phyloP scores from a whole-genome alignment of 2,797 vertebrate species.

The Cyclura pinguis region DNA sequence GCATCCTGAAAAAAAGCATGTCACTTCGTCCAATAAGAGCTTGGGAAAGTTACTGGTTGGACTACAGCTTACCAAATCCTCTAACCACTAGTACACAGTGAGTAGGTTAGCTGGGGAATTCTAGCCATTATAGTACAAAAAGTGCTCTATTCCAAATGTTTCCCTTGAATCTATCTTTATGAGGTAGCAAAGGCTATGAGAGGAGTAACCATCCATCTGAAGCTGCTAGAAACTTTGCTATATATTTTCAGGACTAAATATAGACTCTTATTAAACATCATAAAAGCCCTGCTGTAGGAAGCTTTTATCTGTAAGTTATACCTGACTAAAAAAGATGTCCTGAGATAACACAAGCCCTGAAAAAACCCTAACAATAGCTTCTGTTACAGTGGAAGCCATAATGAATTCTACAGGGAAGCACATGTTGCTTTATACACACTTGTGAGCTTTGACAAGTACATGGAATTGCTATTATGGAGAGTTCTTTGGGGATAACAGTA shows the following conservation, averaged over 20 bases:
- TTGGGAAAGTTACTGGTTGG: no score
- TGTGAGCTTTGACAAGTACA: slow-evolving; percentile 43
- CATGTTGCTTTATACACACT: slow-evolving; percentile 21
- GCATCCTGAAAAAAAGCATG: no score
- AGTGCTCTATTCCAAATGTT: not conserved
- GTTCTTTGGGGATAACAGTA: slow-evolving; percentile 33
- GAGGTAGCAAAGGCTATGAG: not conserved
- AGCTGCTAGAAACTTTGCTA: not conserved
- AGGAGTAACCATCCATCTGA: not conserved
- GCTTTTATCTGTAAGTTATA: not conserved
- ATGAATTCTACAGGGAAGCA: slow-evolving; percentile 26
- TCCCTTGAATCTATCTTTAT: not conserved
- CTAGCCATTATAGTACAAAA: not conserved
- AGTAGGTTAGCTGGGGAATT: not conserved
- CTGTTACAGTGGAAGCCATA: not conserved
- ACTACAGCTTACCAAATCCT: no score
- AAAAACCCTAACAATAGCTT: slow-evolving; percentile 11
- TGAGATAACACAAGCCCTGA: slow-evolving; percentile 39
- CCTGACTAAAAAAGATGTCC: not conserved
- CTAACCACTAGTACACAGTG: no score
- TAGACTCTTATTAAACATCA: not conserved
- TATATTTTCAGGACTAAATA: slow-evolving; percentile 4
- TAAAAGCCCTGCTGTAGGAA: not conserved
- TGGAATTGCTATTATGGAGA: slow-evolving; percentile 55
- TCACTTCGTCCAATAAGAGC: no score